Evolutionary conservation across 2,113 vertebrate genomes (phyloP).

Genomic region (Gavialis gangeticus): DNA sequence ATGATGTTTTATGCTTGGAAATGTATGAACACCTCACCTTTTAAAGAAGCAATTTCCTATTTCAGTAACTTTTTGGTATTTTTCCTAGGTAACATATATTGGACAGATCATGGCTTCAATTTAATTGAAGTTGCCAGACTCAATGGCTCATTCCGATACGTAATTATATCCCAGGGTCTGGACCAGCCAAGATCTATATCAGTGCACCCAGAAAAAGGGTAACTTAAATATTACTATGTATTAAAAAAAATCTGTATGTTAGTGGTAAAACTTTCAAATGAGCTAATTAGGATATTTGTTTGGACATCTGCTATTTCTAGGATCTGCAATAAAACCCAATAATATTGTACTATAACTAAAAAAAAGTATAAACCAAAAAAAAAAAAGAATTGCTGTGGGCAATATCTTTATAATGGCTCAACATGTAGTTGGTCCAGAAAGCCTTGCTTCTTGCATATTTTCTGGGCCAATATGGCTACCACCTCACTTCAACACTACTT

Average conservation of each 20-base stretch:
- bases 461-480: too few species aligned
- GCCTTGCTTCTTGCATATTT: too few species aligned
- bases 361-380: background rate
- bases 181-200: slow-evolving; percentile 95
- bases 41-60: background rate
- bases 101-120: slow-evolving; percentile 98
- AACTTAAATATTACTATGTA: slow-evolving; percentile 48
- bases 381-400: too few species aligned
- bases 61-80: slow-evolving; percentile 15
- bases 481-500: too few species aligned
- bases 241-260: background rate
- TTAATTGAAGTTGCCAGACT: slow-evolving; percentile 95
- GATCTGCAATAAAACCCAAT: background rate
- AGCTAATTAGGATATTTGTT: rapidly evolving
- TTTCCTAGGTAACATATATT: slow-evolving; percentile 93
- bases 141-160: slow-evolving; percentile 93
- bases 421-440: too few species aligned
- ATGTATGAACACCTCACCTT: background rate
- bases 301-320: background rate
- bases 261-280: background rate
- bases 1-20: background rate
- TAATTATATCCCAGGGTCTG: slow-evolving; percentile 93
- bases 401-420: too few species aligned
- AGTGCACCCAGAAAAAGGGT: slow-evolving; percentile 93
- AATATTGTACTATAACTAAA: background rate